Conservation (phyloP, 2,113 vertebrate genomes). For the Romanogobio albipinnatus region DNA sequence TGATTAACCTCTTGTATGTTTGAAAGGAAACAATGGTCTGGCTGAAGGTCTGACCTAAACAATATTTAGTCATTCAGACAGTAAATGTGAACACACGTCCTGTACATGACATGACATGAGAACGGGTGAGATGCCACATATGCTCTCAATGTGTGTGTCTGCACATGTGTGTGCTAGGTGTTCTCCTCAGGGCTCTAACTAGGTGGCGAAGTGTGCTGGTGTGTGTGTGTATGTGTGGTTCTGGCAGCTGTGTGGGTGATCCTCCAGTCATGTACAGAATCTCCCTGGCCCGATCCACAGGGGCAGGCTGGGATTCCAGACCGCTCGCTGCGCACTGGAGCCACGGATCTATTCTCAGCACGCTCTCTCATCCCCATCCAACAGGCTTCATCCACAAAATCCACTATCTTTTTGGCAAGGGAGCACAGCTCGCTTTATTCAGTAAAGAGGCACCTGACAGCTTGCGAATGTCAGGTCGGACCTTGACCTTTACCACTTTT, state of each 20-base stretch:
- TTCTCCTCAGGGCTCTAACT: constrained; percentile 53
- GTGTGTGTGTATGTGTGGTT: constrained; percentile 41
- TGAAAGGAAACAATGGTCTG: background rate
- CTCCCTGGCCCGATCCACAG: constrained; percentile 46
- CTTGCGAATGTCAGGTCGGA: constrained; percentile 43
- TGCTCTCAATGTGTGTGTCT: constrained; percentile 13
- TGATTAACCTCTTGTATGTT: background rate
- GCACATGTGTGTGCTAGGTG: constrained; percentile 27
- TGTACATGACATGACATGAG: background rate
- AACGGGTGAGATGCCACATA: background rate
- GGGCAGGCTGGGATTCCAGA: constrained; percentile 56
- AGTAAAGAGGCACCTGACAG: constrained; percentile 47
- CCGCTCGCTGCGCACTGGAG: constrained; percentile 45
- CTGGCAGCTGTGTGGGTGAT: constrained; percentile 62
- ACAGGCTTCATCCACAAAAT: constrained; percentile 63
- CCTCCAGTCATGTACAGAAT: constrained; percentile 63
- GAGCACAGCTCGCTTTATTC: constrained; percentile 44
- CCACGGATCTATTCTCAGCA: constrained; percentile 63
- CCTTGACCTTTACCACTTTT: constrained; percentile 14
- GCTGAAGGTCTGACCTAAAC: background rate
- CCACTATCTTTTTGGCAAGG: constrained; percentile 55
- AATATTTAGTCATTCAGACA: background rate
- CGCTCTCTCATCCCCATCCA: constrained; percentile 65
- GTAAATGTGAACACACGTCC: background rate
- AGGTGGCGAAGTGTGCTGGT: constrained; percentile 52